Percentiles rank a stretch among this genome's conserved stretches.
These are phyloP conservation scores for Epinephelus awoara DNA, from an alignment of 2,797 vertebrate genomes.

Conservation along the genomic window DNA sequence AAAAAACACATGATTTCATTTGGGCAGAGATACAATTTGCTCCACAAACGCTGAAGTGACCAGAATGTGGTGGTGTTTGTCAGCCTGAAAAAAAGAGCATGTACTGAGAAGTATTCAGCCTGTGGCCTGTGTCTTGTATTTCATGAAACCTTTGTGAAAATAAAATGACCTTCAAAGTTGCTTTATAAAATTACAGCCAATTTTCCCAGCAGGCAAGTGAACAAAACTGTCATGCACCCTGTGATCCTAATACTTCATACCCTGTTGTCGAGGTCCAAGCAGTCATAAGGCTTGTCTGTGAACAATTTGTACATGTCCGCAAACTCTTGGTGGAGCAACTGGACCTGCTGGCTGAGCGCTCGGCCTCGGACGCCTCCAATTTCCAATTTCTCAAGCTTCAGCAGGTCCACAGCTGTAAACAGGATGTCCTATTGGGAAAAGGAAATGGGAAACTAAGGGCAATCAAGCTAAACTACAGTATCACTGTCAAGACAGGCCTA, in stretches of 20 bases:
- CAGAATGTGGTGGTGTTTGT: conserved; percentile 7
- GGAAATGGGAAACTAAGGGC: neutral
- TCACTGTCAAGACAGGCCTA: neutral
- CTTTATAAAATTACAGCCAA: neutral
- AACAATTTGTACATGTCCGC: conserved; percentile 85
- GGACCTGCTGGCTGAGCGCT: conserved; percentile 88
- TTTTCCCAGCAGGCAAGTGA: neutral
- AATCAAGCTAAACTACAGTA: neutral
- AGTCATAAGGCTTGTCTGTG: conserved; percentile 87
- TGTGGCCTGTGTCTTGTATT: neutral
- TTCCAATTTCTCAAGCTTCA: conserved; percentile 92
- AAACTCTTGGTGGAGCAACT: conserved; percentile 87
- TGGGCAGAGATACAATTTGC: conserved; percentile 49
- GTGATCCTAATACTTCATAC: conserved; percentile 68
- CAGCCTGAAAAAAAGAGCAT: conserved; percentile 4
- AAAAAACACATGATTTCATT: conserved; percentile 11
- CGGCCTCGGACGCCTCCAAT: conserved; percentile 91
- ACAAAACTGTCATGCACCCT: neutral
- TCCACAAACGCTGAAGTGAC: conserved; percentile 19
- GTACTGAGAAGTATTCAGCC: conserved; percentile 21
- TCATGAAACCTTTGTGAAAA: conserved; percentile 37
- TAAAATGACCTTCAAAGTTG: conserved; percentile 14
- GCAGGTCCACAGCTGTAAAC: conserved; percentile 87
- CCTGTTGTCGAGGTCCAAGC: conserved; percentile 86
- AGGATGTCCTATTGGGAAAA: conserved; percentile 85